phyloP scores from a whole-genome alignment of 1,140 invertebrate species.

The Yoshiicerus persimilis region DNA sequence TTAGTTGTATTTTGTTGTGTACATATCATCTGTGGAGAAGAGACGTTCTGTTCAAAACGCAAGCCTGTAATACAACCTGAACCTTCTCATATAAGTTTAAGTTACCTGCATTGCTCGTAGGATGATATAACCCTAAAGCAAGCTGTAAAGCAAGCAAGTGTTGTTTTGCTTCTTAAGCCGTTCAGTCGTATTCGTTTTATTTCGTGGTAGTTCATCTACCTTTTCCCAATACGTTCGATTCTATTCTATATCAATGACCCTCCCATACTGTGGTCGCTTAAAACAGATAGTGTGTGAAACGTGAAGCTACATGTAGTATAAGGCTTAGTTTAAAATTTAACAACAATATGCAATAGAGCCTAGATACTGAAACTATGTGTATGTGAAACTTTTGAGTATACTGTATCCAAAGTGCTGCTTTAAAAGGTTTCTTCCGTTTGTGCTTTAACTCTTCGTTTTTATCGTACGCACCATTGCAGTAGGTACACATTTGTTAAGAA shows the following conservation, averaged over 20 bases:
- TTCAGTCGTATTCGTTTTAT: neutral
- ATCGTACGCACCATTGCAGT: neutral
- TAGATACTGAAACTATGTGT: neutral
- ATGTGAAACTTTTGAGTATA: neutral
- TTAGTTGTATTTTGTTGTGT: neutral
- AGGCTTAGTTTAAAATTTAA: neutral
- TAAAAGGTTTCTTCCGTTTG: neutral
- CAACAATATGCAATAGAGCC: neutral
- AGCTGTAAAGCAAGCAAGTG: neutral
- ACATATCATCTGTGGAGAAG: neutral
- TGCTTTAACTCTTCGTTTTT: neutral
- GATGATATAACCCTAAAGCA: neutral
- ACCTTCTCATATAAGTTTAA: neutral
- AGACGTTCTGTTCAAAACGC: neutral
- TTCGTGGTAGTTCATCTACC: constrained; percentile 8
- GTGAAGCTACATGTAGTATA: neutral
- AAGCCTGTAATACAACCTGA: neutral
- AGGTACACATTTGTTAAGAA: neutral
- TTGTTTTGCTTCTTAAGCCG: constrained; percentile 2
- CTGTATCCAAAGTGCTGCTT: neutral
- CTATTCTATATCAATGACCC: neutral
- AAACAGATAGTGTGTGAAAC: neutral
- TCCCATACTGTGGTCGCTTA: neutral
- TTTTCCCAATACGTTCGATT: constrained; percentile 1
- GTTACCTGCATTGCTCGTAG: neutral